phyloP scores from a whole-genome alignment of 2,113 vertebrate species.

The Triplophysa rosa region DNA sequence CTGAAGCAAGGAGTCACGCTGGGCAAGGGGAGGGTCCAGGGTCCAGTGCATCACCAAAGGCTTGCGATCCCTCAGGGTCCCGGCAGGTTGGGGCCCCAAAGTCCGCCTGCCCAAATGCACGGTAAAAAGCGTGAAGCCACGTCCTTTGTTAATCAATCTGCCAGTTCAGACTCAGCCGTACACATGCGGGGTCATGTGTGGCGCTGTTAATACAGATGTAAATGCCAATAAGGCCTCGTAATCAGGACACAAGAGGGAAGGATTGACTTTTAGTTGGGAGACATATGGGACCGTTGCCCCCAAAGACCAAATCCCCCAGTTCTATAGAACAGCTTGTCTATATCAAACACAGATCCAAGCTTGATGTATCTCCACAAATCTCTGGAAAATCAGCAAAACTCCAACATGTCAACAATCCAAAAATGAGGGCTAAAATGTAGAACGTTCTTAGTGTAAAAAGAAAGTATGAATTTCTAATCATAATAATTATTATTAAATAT shows the following conservation, averaged over 20 bases:
- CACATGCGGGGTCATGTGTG: constrained; percentile 57
- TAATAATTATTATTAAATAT: background rate
- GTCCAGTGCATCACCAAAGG: constrained; percentile 55
- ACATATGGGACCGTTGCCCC: constrained; percentile 36
- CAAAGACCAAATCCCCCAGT: constrained; percentile 40
- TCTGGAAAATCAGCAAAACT: constrained; percentile 24
- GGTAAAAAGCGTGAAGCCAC: constrained; percentile 69
- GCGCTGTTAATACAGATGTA: constrained; percentile 70
- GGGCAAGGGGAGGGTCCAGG: constrained; percentile 44
- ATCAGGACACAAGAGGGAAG: constrained; percentile 73
- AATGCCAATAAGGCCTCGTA: constrained; percentile 78
- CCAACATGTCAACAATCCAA: background rate
- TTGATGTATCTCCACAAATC: constrained; percentile 6
- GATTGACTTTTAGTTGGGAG: constrained; percentile 69
- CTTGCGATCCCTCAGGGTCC: constrained; percentile 58
- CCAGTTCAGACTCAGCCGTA: constrained; percentile 47
- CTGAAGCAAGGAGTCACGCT: constrained; percentile 63
- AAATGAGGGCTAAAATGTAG: too few species aligned
- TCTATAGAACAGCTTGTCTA: constrained; percentile 26
- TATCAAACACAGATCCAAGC: constrained; percentile 33
- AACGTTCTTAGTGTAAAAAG: background rate
- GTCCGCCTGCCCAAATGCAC: constrained; percentile 46
- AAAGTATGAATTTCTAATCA: background rate
- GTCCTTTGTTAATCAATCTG: constrained; percentile 75
- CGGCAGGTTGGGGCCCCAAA: constrained; percentile 49